Evolutionary conservation across 2,113 vertebrate genomes (phyloP).

Genomic region (Calidris pygmaea): DNA sequence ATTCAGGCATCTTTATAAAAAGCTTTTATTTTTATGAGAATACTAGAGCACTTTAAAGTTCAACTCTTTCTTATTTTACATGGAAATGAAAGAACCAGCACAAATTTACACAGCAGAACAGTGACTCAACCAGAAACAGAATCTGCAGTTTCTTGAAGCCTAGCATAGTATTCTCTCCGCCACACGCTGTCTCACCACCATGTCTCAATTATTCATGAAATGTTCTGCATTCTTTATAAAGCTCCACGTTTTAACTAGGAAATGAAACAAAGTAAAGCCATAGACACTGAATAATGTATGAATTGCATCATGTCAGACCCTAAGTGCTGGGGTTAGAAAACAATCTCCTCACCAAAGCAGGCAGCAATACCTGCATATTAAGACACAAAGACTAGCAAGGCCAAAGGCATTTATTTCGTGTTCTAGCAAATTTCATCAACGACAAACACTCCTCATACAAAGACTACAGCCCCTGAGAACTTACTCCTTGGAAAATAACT

Average conservation of each 20-base stretch:
- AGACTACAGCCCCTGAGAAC: neutral
- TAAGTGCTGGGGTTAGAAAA: neutral
- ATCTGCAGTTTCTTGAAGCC: neutral
- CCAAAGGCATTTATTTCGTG: neutral
- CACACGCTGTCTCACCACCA: neutral
- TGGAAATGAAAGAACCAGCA: neutral
- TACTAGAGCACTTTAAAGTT: neutral
- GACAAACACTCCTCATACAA: neutral
- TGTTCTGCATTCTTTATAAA: conserved; percentile 40
- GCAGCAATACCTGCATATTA: neutral
- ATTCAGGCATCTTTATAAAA: neutral
- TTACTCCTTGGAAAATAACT: neutral
- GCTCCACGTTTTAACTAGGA: conserved; percentile 12
- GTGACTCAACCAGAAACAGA: conserved; percentile 17
- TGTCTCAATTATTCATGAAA: conserved; percentile 20
- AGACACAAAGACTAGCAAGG: neutral
- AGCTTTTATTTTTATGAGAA: neutral
- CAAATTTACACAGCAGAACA: neutral
- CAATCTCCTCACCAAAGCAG: neutral
- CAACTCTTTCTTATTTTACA: neutral
- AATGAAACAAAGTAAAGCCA: neutral
- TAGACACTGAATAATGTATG: neutral
- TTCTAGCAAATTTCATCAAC: neutral
- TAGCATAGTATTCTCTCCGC: neutral
- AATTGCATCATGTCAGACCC: neutral